phyloP scores from a whole-genome alignment of 2,113 vertebrate species.

The Coturnix japonica region DNA sequence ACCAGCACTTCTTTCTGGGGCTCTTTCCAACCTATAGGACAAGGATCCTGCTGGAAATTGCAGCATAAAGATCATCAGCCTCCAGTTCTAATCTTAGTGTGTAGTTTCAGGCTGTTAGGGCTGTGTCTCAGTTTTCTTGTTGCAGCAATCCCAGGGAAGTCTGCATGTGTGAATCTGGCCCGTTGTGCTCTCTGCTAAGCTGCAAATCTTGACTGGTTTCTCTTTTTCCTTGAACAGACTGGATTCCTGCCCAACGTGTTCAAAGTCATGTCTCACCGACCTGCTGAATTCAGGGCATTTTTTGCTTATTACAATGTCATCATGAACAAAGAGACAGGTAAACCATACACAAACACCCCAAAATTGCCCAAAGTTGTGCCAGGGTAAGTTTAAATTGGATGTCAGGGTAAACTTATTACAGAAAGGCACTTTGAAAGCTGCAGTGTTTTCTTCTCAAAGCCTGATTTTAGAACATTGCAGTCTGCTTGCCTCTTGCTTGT shows the following conservation, averaged over 20 bases:
- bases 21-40: too few relatives aligned
- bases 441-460: neutral
- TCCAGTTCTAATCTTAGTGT: fast-evolving
- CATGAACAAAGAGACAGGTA: conserved; percentile 90
- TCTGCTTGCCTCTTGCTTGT: neutral
- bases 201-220: neutral
- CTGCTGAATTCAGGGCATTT: conserved; percentile 87
- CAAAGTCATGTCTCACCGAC: conserved; percentile 80
- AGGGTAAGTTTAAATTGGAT: too few relatives aligned
- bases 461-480: neutral
- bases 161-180: fast-evolving
- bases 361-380: neutral
- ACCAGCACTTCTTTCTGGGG: neutral
- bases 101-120: neutral
- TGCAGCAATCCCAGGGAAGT: too few relatives aligned
- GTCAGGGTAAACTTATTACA: too few relatives aligned
- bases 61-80: neutral
- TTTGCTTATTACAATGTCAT: conserved; percentile 86
- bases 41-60: neutral
- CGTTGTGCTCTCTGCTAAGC: neutral
- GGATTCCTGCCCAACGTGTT: conserved; percentile 88
- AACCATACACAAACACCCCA: neutral
- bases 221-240: conserved; percentile 57
- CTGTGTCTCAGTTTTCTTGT: too few relatives aligned
- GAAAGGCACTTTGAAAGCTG: neutral